Conservation (phyloP, 2,888 invertebrate genomes). For the Caradrina kadenii region DNA sequence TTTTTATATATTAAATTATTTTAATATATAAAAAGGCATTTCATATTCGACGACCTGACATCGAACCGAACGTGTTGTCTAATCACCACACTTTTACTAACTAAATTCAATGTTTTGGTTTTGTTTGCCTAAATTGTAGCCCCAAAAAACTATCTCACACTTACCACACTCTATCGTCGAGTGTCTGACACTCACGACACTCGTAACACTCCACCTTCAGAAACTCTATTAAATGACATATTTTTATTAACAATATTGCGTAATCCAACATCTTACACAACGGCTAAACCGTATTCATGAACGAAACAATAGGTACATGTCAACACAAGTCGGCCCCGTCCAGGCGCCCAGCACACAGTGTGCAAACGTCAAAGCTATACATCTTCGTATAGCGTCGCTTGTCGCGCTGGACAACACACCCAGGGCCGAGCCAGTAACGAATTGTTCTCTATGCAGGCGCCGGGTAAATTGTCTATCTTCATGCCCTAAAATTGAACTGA, state of each 20-base stretch:
- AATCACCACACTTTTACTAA: too few species aligned
- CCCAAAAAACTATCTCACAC: too few species aligned
- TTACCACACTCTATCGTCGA: too few species aligned
- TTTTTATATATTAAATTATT: too few species aligned
- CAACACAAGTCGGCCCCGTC: slow-evolving; percentile 11
- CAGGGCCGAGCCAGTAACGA: slow-evolving; percentile 13
- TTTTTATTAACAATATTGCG: slow-evolving; percentile 18
- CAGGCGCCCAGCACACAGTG: slow-evolving; percentile 4
- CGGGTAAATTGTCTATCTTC: slow-evolving; percentile 36
- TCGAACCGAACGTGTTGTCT: too few species aligned
- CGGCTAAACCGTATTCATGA: neutral
- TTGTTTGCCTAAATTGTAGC: too few species aligned
- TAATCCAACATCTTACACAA: slow-evolving; percentile 23
- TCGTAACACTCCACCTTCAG: too few species aligned
- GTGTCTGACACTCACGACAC: too few species aligned
- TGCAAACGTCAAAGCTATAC: slow-evolving; percentile 31
- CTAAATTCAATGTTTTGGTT: too few species aligned
- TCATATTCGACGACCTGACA: too few species aligned
- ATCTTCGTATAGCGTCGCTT: slow-evolving; percentile 13
- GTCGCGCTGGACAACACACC: slow-evolving; percentile 29
- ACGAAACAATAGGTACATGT: slow-evolving; percentile 8
- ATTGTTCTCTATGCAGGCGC: slow-evolving; percentile 31
- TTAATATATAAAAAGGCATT: too few species aligned
- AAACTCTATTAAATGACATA: too few species aligned
- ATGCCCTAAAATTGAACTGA: slow-evolving; percentile 44